Conservation (phyloP, 2,113 vertebrate species). For the Ictalurus furcatus region DNA sequence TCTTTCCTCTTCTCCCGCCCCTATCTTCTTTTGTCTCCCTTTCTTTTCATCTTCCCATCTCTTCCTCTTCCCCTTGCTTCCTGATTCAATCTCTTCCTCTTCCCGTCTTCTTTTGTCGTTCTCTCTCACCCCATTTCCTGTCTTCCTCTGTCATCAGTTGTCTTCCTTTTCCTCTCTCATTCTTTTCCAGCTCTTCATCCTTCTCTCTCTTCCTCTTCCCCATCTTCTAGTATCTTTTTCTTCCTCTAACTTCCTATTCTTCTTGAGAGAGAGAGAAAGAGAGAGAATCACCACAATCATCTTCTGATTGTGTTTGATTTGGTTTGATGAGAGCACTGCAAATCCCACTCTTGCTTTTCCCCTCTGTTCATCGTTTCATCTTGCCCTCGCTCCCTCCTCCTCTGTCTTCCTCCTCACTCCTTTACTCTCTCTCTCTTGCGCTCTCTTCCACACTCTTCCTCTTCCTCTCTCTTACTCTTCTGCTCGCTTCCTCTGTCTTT, state of each 20-base stretch:
- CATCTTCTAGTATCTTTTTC: not conserved
- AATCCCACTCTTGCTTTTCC: not conserved
- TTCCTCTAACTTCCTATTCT: not conserved
- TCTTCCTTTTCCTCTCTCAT: not conserved
- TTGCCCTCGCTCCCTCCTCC: not conserved
- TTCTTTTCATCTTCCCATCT: not conserved
- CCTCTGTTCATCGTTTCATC: not conserved
- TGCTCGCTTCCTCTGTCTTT: not conserved
- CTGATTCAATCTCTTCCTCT: not conserved
- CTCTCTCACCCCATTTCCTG: not conserved
- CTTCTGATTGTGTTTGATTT: constrained; percentile 12
- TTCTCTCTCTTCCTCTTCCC: too few relatives aligned
- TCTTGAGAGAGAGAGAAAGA: not conserved
- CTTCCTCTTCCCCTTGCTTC: not conserved
- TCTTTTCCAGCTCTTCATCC: not conserved
- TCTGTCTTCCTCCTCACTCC: not conserved
- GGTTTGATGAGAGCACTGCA: not conserved
- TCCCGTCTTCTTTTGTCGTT: not conserved
- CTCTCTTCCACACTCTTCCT: not conserved
- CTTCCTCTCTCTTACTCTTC: not conserved
- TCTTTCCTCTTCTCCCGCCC: not conserved
- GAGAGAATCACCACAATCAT: not conserved
- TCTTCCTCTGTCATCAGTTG: not conserved
- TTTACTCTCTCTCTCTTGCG: not conserved
- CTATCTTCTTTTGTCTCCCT: not conserved